These are phyloP conservation scores for Macrotis lagotis DNA, from an alignment of 2,113 vertebrate genomes.

Conservation along the genomic window DNA sequence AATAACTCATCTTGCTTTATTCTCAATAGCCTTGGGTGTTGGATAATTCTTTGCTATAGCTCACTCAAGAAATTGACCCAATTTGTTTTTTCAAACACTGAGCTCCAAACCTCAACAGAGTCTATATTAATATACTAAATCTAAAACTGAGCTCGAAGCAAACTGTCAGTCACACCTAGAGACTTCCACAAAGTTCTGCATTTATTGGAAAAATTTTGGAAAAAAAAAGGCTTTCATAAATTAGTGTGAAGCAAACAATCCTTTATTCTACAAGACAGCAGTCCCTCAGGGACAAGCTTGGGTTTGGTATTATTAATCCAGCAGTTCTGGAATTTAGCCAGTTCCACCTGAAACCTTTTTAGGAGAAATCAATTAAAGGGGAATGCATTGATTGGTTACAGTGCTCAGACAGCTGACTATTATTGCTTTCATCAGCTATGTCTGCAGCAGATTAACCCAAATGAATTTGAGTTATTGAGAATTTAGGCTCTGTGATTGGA, in stretches of 20 bases:
- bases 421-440: not conserved
- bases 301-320: not conserved
- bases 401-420: not conserved
- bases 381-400: not conserved
- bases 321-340: not conserved
- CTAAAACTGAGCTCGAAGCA: not conserved
- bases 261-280: constrained; percentile 10
- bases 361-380: constrained; percentile 33
- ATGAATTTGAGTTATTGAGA: not conserved
- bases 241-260: constrained; percentile 27
- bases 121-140: not conserved
- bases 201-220: constrained; percentile 49
- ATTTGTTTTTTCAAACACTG: not conserved
- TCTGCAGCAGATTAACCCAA: not conserved
- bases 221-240: constrained; percentile 28
- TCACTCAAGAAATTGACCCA: not conserved
- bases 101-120: not conserved
- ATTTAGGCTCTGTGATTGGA: constrained; percentile 13
- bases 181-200: not conserved
- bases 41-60: not conserved
- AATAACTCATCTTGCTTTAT: not conserved
- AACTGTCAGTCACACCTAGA: not conserved
- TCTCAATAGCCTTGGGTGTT: not conserved
- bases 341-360: not conserved
- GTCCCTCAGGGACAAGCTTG: not conserved